These are phyloP conservation scores for Cantharis rufa DNA, from an alignment of 2,888 invertebrate genomes.

Conservation along the genomic window DNA sequence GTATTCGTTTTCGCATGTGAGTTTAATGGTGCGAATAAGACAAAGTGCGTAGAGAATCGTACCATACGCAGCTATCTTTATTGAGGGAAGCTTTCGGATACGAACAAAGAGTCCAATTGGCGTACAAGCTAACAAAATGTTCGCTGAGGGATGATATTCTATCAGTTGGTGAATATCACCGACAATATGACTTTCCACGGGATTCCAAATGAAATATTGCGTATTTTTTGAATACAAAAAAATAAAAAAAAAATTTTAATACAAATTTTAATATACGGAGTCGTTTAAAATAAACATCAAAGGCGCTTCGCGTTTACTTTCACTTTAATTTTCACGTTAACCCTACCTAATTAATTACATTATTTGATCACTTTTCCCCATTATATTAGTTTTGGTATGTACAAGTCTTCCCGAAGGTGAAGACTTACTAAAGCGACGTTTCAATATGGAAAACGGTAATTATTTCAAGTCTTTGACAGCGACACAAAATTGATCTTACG, in stretches of 20 bases:
- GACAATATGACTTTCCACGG: constrained; percentile 1
- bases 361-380: not conserved
- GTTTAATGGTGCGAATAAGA: constrained; percentile 21
- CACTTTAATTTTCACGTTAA: not conserved
- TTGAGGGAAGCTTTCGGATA: not conserved
- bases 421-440: not conserved
- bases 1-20: constrained; percentile 14
- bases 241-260: not conserved
- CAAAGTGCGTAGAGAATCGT: constrained; percentile 14
- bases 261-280: not conserved
- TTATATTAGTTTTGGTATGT: not conserved
- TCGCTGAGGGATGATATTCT: constrained; percentile 15
- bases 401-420: not conserved
- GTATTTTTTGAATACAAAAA: not conserved
- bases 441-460: not conserved
- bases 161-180: constrained; percentile 4
- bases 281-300: not conserved
- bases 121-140: constrained; percentile 12
- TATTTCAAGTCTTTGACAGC: not conserved
- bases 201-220: constrained; percentile 2
- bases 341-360: not conserved
- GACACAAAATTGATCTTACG: not conserved
- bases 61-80: constrained; percentile 4
- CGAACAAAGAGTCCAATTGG: constrained; percentile 17
- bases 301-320: not conserved